Percentiles rank a stretch among this genome's conserved stretches.
These are phyloP conservation scores for Drosophila murphyi DNA, from an alignment of 1,140 invertebrate species.

Conservation along the genomic window DNA sequence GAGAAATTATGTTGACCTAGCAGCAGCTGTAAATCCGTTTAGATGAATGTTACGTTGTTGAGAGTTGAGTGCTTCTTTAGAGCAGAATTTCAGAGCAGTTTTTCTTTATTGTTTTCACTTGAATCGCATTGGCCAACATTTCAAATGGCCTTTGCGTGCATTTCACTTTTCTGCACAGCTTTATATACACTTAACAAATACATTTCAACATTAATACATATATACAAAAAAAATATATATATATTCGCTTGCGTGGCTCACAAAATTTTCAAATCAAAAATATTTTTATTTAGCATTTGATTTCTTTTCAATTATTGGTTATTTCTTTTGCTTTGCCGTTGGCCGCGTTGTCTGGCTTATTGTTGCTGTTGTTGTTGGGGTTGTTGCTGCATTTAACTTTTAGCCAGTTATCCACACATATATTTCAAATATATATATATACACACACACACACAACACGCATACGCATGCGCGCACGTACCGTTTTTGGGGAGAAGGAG, in stretches of 20 bases:
- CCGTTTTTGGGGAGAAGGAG: constrained; percentile 54
- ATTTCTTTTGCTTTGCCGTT: constrained; percentile 48
- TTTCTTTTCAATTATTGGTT: constrained; percentile 68
- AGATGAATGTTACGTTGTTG: constrained; percentile 25
- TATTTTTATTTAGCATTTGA: constrained; percentile 60
- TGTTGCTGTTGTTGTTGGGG: constrained; percentile 22
- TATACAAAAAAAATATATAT: background rate
- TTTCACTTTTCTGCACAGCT: constrained; percentile 52
- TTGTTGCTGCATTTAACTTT: constrained; percentile 74
- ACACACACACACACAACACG: constrained; percentile 36
- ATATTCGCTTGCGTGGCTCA: constrained; percentile 66
- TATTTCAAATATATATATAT: constrained; percentile 8
- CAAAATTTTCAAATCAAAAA: constrained; percentile 47
- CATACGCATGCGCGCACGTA: constrained; percentile 76
- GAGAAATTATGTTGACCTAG: constrained; percentile 49
- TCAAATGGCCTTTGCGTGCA: constrained; percentile 25
- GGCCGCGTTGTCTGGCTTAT: constrained; percentile 25
- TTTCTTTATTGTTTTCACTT: constrained; percentile 29
- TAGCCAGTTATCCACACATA: constrained; percentile 46
- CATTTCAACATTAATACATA: background rate
- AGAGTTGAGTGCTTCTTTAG: background rate
- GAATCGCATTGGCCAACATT: constrained; percentile 11
- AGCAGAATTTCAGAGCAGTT: constrained; percentile 15
- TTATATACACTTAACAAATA: constrained; percentile 12
- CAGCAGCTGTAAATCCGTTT: constrained; percentile 13